Conservation (phyloP, 2,888 invertebrate species). For the Apotomis betuletana region DNA sequence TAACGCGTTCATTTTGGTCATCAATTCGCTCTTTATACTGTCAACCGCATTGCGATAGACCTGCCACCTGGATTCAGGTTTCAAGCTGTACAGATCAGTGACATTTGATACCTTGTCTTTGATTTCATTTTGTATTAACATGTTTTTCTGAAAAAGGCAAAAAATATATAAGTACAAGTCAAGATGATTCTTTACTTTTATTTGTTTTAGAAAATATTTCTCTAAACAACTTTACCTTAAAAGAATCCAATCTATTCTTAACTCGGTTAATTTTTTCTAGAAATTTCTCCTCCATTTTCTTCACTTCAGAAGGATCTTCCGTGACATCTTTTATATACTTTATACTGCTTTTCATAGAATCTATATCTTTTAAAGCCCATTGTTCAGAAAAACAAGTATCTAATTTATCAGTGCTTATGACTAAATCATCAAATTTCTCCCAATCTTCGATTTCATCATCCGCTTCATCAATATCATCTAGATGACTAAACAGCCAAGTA, state of each 20-base stretch:
- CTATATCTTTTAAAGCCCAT: slow-evolving; percentile 66
- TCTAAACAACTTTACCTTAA: slow-evolving; percentile 63
- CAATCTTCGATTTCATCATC: slow-evolving; percentile 55
- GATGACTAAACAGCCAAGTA: slow-evolving; percentile 67
- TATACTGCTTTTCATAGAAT: slow-evolving; percentile 66
- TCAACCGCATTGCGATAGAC: slow-evolving; percentile 62
- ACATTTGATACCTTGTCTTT: slow-evolving; percentile 46
- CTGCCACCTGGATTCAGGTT: slow-evolving; percentile 63
- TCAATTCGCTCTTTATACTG: slow-evolving; percentile 57
- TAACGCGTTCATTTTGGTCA: slow-evolving; percentile 61
- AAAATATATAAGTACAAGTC: too few species aligned
- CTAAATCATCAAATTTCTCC: slow-evolving; percentile 56
- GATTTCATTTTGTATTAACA: slow-evolving; percentile 46
- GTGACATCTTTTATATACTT: slow-evolving; percentile 65
- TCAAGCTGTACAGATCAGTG: slow-evolving; percentile 57
- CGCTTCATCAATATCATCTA: slow-evolving; percentile 43
- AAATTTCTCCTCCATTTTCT: slow-evolving; percentile 63
- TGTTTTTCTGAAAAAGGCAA: slow-evolving; percentile 57
- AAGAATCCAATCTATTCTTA: slow-evolving; percentile 61
- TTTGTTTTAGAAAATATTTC: too few species aligned
- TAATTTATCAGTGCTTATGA: slow-evolving; percentile 53
- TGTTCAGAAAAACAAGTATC: slow-evolving; percentile 72
- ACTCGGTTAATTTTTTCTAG: slow-evolving; percentile 59
- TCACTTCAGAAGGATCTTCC: slow-evolving; percentile 55
- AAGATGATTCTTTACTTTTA: too few species aligned